Conservation (phyloP, 2,113 vertebrate genomes). For the Lontra canadensis region DNA sequence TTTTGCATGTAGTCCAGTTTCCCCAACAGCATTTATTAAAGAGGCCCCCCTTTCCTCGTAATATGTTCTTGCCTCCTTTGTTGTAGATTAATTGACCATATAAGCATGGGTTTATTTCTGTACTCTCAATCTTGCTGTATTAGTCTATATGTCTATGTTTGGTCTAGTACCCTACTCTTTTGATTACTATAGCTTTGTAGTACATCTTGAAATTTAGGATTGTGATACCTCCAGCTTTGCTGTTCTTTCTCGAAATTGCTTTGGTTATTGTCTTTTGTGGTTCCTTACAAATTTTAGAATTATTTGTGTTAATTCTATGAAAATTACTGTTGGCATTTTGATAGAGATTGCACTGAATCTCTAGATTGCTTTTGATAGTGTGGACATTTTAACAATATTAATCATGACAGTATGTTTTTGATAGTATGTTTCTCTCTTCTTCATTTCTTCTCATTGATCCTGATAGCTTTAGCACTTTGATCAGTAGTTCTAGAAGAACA, state of each 20-base stretch:
- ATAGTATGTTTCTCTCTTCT: neutral
- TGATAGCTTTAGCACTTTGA: neutral
- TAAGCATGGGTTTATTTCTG: neutral
- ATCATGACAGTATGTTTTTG: neutral
- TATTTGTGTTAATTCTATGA: neutral
- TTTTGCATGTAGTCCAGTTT: neutral
- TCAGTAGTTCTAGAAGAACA: neutral
- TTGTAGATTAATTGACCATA: neutral
- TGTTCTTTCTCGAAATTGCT: neutral
- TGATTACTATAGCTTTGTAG: neutral
- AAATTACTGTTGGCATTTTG: neutral
- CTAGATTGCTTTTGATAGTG: neutral
- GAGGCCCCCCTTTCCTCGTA: neutral
- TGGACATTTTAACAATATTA: neutral
- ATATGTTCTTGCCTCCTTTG: neutral
- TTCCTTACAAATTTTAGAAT: neutral
- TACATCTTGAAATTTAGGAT: neutral
- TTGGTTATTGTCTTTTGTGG: neutral
- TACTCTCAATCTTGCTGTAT: neutral
- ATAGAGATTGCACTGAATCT: neutral
- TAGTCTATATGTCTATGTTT: neutral
- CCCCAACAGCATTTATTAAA: neutral
- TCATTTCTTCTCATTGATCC: conserved; percentile 21
- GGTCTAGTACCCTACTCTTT: neutral
- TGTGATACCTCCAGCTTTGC: neutral